Evolutionary conservation across 2,888 invertebrate species (phyloP).

Genomic region (Oxyscelio sp.): DNA sequence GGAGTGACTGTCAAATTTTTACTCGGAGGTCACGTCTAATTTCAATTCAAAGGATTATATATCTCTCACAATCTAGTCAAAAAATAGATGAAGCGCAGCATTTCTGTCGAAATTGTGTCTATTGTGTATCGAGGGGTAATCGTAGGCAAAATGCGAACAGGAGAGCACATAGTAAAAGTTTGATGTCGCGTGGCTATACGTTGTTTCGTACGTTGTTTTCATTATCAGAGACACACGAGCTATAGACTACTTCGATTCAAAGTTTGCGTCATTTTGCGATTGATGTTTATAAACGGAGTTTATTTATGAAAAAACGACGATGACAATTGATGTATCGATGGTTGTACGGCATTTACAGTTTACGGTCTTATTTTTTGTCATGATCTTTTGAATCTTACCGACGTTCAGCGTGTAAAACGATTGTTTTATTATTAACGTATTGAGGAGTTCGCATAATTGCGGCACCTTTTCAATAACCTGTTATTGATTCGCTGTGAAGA

Average conservation of each 20-base stretch:
- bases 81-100: neutral
- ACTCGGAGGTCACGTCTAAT: no score
- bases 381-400: neutral
- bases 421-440: conserved; percentile 38
- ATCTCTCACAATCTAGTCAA: no score
- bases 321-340: conserved; percentile 45
- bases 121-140: conserved; percentile 1
- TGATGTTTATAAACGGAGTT: conserved; percentile 54
- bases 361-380: conserved; percentile 28
- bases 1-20: conserved; percentile 60
- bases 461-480: conserved; percentile 32
- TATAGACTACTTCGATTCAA: conserved; percentile 39
- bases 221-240: conserved; percentile 22
- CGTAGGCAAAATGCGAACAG: neutral
- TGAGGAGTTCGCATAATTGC: conserved; percentile 35
- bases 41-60: no score
- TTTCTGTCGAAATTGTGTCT: conserved; percentile 38
- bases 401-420: conserved; percentile 29
- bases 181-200: conserved; percentile 43
- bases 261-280: conserved; percentile 54
- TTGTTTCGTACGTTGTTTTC: conserved; percentile 57
- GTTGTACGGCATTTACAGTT: conserved; percentile 58
- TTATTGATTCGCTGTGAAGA: conserved; percentile 28
- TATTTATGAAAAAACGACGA: conserved; percentile 36
- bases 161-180: conserved; percentile 43